phyloP scores from a whole-genome alignment of 2,113 vertebrate genomes.

The Neodon shergylaensis region DNA sequence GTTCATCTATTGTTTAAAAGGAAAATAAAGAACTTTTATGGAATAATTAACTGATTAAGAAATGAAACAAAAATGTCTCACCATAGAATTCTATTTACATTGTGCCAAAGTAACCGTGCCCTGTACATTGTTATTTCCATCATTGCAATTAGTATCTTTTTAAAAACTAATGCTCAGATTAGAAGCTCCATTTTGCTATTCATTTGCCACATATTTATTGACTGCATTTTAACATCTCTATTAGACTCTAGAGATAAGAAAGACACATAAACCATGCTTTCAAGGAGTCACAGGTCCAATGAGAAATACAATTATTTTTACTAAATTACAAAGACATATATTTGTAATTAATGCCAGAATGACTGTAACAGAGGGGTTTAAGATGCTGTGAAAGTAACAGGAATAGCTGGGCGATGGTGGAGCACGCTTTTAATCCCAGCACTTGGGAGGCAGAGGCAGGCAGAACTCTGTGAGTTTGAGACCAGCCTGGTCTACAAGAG shows the following conservation, averaged over 20 bases:
- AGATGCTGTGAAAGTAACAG: neutral
- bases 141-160: neutral
- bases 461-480: no score
- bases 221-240: neutral
- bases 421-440: no score
- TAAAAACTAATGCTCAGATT: neutral
- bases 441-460: no score
- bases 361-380: neutral
- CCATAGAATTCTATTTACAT: neutral
- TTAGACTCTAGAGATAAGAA: neutral
- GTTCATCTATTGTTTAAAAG: neutral
- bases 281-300: neutral
- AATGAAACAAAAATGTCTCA: neutral
- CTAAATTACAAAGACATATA: neutral
- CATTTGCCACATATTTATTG: neutral
- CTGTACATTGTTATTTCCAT: neutral
- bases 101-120: neutral
- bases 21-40: neutral
- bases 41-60: neutral
- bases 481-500: no score
- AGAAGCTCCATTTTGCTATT: neutral
- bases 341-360: neutral
- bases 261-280: neutral
- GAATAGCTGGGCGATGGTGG: neutral
- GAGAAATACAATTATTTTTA: neutral